A percentile compares a stretch with the other conserved stretches of the same genome.
Evolutionary conservation across 2,888 invertebrate genomes (phyloP).

Genomic region (Drosophila ochracea): DNA sequence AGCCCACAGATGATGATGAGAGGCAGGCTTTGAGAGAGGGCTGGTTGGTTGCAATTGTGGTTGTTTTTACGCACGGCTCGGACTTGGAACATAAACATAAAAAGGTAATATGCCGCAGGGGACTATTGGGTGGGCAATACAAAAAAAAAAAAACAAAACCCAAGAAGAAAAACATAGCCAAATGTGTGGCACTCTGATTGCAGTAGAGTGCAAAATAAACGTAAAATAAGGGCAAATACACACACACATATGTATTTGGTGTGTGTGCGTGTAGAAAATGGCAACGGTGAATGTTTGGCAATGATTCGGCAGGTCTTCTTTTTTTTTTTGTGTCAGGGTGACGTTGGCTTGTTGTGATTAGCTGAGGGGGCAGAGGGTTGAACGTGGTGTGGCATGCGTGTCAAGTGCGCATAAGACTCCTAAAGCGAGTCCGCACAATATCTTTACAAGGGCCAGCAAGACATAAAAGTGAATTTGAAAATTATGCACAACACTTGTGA

Average conservation of each 20-base stretch:
- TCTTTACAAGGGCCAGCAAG: conserved; percentile 23
- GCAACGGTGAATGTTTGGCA: conserved; percentile 54
- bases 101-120: conserved; percentile 77
- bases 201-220: conserved; percentile 67
- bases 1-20: conserved; percentile 1
- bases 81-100: conserved; percentile 70
- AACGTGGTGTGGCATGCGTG: conserved; percentile 42
- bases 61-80: conserved; percentile 51
- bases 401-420: conserved; percentile 48
- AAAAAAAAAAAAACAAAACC: conserved; percentile 4
- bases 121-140: conserved; percentile 35
- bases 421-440: conserved; percentile 32
- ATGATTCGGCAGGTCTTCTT: conserved; percentile 69
- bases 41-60: conserved; percentile 17
- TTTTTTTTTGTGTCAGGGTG: conserved; percentile 13
- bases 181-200: conserved; percentile 70
- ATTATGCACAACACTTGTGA: conserved; percentile 59
- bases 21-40: background rate
- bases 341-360: conserved; percentile 62
- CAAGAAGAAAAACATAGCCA: conserved; percentile 18
- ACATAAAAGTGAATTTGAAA: conserved; percentile 74
- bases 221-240: conserved; percentile 31
- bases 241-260: background rate
- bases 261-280: conserved; percentile 1
- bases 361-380: conserved; percentile 29